Percentiles rank a stretch among this genome's conserved stretches.
Conservation (phyloP, 1,140 invertebrate genomes). For the Vollenhovia emeryi region DNA sequence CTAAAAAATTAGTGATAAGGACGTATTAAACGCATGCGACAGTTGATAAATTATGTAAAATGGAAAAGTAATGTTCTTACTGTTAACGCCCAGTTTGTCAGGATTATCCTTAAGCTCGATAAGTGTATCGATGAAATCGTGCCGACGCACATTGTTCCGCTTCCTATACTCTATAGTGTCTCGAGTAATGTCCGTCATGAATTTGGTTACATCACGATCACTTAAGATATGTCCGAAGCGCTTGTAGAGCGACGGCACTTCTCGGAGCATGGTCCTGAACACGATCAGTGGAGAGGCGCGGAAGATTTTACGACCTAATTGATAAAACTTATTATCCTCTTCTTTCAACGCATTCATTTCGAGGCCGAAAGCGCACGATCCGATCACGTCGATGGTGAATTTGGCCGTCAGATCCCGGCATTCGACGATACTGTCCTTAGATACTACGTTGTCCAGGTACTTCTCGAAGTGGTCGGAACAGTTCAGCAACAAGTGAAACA, state of each 20-base stretch:
- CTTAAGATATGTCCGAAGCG: conserved; percentile 65
- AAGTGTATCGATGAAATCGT: conserved; percentile 87
- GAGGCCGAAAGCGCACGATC: conserved; percentile 86
- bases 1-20: not conserved
- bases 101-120: conserved; percentile 85
- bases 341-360: conserved; percentile 84
- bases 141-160: conserved; percentile 82
- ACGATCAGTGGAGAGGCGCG: not conserved
- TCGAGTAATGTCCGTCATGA: conserved; percentile 82
- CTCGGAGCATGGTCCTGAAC: conserved; percentile 67
- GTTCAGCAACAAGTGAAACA: conserved; percentile 77
- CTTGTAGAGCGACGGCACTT: conserved; percentile 69
- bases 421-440: conserved; percentile 81
- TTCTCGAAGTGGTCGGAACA: conserved; percentile 80
- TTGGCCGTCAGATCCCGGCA: conserved; percentile 83
- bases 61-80: not conserved
- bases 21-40: not conserved
- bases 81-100: conserved; percentile 58
- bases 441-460: conserved; percentile 51
- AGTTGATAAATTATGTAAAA: too few relatives aligned
- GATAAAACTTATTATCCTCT: conserved; percentile 82
- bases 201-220: conserved; percentile 80
- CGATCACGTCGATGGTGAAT: conserved; percentile 86
- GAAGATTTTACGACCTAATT: conserved; percentile 76
- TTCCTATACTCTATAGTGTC: conserved; percentile 84